Conservation (phyloP, 2,888 invertebrate species). For the Cephus sareptanus region DNA sequence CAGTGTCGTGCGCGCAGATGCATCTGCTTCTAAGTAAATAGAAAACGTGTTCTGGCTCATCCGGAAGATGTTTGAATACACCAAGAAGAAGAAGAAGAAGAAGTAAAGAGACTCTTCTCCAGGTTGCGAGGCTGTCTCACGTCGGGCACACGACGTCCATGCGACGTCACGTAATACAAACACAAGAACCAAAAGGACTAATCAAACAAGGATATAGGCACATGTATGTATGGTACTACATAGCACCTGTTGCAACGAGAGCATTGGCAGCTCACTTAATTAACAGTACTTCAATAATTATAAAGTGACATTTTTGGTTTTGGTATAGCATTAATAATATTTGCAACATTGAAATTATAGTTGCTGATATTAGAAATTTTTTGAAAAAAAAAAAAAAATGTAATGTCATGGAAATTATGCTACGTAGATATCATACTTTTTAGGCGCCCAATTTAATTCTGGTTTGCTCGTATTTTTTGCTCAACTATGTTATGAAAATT, state of each 20-base stretch:
- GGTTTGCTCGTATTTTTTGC: neutral
- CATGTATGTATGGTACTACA: conserved; percentile 1
- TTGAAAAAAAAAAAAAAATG: neutral
- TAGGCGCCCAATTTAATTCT: neutral
- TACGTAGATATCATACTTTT: neutral
- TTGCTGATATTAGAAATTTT: no score
- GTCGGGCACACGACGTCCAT: conserved; percentile 28
- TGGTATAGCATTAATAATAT: no score
- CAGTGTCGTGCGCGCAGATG: conserved; percentile 29
- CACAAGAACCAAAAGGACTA: conserved; percentile 39
- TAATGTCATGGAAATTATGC: neutral
- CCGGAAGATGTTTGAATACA: conserved; percentile 15
- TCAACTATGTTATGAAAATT: neutral
- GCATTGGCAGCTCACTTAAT: conserved; percentile 12
- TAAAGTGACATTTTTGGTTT: neutral
- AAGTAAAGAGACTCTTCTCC: neutral
- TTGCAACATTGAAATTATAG: no score
- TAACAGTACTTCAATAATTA: neutral
- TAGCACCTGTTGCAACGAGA: conserved; percentile 60
- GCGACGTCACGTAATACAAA: conserved; percentile 52
- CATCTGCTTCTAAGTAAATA: conserved; percentile 50
- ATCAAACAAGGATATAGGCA: conserved; percentile 46
- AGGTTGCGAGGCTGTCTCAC: conserved; percentile 31
- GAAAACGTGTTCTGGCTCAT: conserved; percentile 23
- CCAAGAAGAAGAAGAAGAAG: neutral